Evolutionary conservation across 2,113 vertebrate genomes (phyloP).

Genomic region (Corvus hawaiiensis): DNA sequence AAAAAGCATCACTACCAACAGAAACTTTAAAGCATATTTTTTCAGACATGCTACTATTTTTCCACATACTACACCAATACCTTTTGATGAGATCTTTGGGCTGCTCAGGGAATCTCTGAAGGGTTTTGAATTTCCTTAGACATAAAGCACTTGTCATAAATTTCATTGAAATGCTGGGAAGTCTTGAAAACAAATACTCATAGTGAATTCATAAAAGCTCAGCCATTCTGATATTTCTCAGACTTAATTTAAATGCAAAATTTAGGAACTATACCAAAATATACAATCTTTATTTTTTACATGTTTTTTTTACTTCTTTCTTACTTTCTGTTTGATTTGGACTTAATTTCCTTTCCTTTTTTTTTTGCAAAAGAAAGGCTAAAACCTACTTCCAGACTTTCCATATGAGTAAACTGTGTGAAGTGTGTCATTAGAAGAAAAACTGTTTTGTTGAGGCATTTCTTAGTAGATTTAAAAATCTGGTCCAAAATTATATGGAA

Average conservation of each 20-base stretch:
- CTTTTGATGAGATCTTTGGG: conserved; percentile 38
- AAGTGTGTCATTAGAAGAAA: neutral
- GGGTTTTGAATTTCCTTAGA: conserved; percentile 46
- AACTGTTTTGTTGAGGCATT: neutral
- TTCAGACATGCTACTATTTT: neutral
- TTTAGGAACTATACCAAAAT: neutral
- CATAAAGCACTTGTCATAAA: conserved; percentile 38
- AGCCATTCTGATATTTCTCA: neutral
- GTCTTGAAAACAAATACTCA: conserved; percentile 31
- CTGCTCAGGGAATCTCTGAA: conserved; percentile 25
- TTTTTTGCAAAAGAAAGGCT: neutral
- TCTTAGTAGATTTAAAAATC: neutral
- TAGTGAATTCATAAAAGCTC: conserved; percentile 44
- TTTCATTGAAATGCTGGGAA: neutral
- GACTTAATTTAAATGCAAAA: neutral
- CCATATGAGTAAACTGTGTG: neutral
- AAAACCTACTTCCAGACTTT: neutral
- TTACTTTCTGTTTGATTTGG: neutral
- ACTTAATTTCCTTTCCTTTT: neutral
- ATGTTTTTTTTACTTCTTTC: neutral
- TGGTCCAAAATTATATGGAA: neutral
- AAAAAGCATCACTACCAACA: fast-evolving
- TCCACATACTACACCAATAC: neutral
- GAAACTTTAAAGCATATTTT: conserved; percentile 6
- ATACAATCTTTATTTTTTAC: neutral